Evolutionary conservation across 1,140 invertebrate species (phyloP), one percentile per base, ranked within the genome.

Genomic region (Diachasma alloeum): DNA sequence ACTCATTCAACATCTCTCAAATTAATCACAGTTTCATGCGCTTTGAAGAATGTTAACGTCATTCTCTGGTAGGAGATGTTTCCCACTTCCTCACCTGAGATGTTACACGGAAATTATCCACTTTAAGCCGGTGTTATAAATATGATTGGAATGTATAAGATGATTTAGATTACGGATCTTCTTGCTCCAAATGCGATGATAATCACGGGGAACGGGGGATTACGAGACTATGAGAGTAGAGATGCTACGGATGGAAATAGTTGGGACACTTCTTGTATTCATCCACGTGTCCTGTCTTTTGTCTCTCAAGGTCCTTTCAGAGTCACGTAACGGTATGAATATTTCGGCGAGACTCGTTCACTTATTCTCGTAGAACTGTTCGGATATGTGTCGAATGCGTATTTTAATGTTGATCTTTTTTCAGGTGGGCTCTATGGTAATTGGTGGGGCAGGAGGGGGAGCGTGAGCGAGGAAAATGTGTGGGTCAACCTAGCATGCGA

Each of bases 81-180:
- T 31, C 11, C 24, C 24, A 19, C 59, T 63, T 63, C 59, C 59
- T 63, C 24, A 15, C 6, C 10, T 26, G 19, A 26, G 19, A 63
- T 26, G 24, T 63, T 63, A 63, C 59, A 19, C 59, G 59, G 59
- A 31, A 63, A 63, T 63, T 63, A 63, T 63, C 59, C 59, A 63
- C 59, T 63, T 26, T 13, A 15, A 26, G 19, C 24, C 26, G 22
- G 59, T 31, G 15, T 63, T 24, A 53, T 53, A 63, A 63, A 63
- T 63, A 63, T 31, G 8, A 63, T 63, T 31, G 59, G 59, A 63
- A 63, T 63, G 19, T 26, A 15, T 9, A 4, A 63, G 19, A 63
- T 31, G 3, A 19, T 31, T 63, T 63, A 9, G 59, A 63, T 53
- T 63, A 63, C 59, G 59, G 59, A 63, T 63, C 59, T 63, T 63